Evolutionary conservation across 2,888 invertebrate species (phyloP), one percentile per base, ranked within the genome.

Genomic region (Tetragonisca angustula): DNA sequence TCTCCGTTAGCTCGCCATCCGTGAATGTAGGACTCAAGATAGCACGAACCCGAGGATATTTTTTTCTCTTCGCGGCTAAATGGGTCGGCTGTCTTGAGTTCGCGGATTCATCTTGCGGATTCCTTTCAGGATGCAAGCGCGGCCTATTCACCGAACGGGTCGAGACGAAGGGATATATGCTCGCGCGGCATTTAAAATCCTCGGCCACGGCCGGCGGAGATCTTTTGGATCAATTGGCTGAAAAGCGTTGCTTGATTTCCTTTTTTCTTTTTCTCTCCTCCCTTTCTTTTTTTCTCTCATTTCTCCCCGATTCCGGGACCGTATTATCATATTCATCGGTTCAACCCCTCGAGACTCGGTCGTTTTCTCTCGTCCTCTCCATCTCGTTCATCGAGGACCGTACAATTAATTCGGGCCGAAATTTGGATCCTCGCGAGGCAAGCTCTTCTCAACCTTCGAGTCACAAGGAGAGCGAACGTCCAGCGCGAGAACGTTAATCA

Each of bases 71-170:
- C 84, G 32, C 79, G 78, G 78, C 50, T 79, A 87, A 89, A 89
- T 89, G 76, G 84, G 85, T 89, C 89, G 87, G 78, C 81, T 85
- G 87, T 84, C 81, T 89, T 80, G 87, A 86, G 83, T 76, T 82
- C 71, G 83, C 70, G 81, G 82, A 84, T 87, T 87, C 88, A 75
- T 83, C 80, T 84, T 83, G 81, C 85, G 79, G 68, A 79, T 86
- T 81, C 85, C 79, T 76, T 87, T 79, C 85, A 82, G 82, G 84
- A 84, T 85, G 82, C 79, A 77, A 85, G 67, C 80, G 70, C 83
- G 70, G 73, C 64, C 85, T 81, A 86, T 86, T 86, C 85, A 86
- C 70, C 65, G 64, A 67, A 67, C 75, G 75, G 72, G 76, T 78
- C 84, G 78, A 85, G 78, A 86, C 68, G 82, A 82, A 80, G 84